Base-by-base conservation (phyloP, 2,113 vertebrate species). In the Delphinapterus leucas region DNA sequence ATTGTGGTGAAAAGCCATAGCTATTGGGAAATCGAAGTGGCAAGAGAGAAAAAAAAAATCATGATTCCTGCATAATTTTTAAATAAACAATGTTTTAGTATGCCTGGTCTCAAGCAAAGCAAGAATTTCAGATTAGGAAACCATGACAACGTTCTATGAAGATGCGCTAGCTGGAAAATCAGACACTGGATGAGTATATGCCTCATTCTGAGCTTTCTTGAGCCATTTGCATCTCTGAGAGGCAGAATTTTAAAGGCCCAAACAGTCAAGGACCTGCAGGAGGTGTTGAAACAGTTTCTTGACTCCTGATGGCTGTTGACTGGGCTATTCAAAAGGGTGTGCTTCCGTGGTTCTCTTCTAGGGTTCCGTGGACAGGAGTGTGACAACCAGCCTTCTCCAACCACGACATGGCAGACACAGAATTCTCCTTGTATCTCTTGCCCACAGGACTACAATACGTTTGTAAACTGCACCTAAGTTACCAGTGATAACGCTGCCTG, bases 261-360 rank as follows among this genome's bases (percentile, higher is more conserved):
- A 21, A 31, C 13, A 26, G 2, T 2, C 47, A 38, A 41, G n/a
- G 70, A 17, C n/a, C 12, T 18, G 25, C 41, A n/a, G 12, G n/a
- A 61, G 33, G 26, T 28, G 9, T 5, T 0, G 31, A 23, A 26
- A 60, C 5, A 20, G 41, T 8, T 28, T 21, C 31, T 28, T 41
- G 41, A 33, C 33, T 13, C 25, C 71, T 5, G 2, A 7, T 5
- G 26, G 73, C 49, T 21, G n/a, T 6, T 12, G 25, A 21, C 55
- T 2, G 12, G 84, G 70, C 74, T 41, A 0, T 12, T 36, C 6
- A 3, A 23, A 23, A 15, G 70, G 83, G 47, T 36, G 49, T 10
- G 4, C 0, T 1, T 55, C 9, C 6, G 1, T 7, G 36, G 20
- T 25, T 55, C 60, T 36, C 41, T 49, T 36, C 1, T 2, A 36